phyloP scores from a whole-genome alignment of 2,797 vertebrate genomes.

The Emys orbicularis region DNA sequence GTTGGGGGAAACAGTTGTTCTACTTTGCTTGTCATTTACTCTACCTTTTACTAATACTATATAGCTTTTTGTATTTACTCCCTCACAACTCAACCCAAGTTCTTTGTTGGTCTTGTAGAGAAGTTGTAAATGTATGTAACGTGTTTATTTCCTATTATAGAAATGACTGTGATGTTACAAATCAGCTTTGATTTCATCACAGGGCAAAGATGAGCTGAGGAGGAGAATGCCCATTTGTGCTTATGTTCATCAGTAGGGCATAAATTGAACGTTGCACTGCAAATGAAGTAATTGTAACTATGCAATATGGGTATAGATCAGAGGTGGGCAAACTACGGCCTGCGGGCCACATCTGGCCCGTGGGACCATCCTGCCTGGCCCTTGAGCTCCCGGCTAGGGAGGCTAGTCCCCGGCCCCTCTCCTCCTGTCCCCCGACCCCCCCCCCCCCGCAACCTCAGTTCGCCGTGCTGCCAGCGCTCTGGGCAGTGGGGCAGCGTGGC shows the following conservation, averaged over 20 bases:
- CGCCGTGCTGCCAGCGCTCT: too few species aligned
- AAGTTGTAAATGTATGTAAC: background rate
- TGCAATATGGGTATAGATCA: too few species aligned
- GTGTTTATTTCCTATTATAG: conserved; percentile 33
- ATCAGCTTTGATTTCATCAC: conserved; percentile 56
- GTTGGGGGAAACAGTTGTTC: background rate
- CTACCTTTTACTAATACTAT: background rate
- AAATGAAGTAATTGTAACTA: background rate
- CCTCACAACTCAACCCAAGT: background rate
- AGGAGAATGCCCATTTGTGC: background rate
- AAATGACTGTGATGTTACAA: background rate
- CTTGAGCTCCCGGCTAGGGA: too few species aligned
- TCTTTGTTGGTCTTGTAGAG: accelerated
- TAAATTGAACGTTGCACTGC: background rate
- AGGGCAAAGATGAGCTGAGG: conserved; percentile 21
- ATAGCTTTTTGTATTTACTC: background rate
- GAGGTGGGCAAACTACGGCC: too few species aligned
- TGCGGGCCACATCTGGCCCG: too few species aligned
- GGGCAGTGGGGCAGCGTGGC: too few species aligned
- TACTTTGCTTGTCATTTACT: background rate
- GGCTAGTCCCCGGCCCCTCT: too few species aligned
- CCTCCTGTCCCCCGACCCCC: too few species aligned
- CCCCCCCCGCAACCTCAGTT: too few species aligned
- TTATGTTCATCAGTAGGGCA: background rate
- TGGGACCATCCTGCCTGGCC: too few species aligned